Conservation (phyloP, 2,113 vertebrate species). For the Catagonus wagneri region DNA sequence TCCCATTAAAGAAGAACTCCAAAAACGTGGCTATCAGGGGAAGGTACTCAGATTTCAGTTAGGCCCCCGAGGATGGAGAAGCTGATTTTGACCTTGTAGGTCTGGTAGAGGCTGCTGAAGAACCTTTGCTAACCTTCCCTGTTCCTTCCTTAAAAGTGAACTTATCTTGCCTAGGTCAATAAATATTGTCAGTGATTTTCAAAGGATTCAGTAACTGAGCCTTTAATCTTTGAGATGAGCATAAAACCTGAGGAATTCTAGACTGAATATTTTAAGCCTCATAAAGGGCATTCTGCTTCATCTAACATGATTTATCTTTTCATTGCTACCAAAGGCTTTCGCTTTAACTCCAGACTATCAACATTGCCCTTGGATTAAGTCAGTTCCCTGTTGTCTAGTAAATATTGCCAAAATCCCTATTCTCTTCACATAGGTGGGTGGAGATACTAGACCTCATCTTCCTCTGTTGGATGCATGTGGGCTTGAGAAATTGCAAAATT, state of each 20-base stretch:
- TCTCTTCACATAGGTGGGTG: background rate
- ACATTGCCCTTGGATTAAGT: background rate
- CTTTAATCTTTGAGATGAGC: background rate
- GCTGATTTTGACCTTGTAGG: background rate
- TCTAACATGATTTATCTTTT: background rate
- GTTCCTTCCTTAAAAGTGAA: conserved; percentile 6
- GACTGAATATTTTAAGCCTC: background rate
- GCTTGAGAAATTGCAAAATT: conserved; percentile 35
- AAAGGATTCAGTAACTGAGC: background rate
- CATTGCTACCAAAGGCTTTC: background rate
- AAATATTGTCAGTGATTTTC: conserved; percentile 10
- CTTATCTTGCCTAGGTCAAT: background rate
- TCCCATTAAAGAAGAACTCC: background rate
- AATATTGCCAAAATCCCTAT: background rate
- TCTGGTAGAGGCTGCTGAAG: background rate
- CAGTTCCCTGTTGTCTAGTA: background rate
- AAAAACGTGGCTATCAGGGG: conserved; percentile 2
- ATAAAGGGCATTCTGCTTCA: background rate
- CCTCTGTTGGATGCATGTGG: background rate
- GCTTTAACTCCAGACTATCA: conserved; percentile 21
- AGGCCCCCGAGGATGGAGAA: background rate
- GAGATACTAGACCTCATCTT: background rate
- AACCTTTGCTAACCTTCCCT: background rate
- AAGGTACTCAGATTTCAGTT: background rate
- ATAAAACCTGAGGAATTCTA: background rate